Evolutionary conservation across 1,140 invertebrate genomes (phyloP).

Genomic region (Panagrolaimus sp.): DNA sequence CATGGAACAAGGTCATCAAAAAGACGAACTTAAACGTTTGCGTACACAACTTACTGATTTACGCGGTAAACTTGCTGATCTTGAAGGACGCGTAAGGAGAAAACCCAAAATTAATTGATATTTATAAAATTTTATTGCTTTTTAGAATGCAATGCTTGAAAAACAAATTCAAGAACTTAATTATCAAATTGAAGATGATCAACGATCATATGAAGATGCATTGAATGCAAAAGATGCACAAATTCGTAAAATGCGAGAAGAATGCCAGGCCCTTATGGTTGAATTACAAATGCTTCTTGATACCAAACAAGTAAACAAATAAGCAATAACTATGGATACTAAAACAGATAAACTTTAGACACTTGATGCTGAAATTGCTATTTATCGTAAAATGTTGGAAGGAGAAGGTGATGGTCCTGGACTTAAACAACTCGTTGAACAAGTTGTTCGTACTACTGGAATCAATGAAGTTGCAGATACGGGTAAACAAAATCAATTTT

Average conservation of each 20-base stretch:
- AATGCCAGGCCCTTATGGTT: conserved; percentile 59
- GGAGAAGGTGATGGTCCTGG: conserved; percentile 57
- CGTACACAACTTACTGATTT: conserved; percentile 59
- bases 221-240: conserved; percentile 58
- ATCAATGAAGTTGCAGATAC: conserved; percentile 51
- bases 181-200: conserved; percentile 61
- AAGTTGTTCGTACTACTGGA: conserved; percentile 56
- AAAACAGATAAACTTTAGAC: conserved; percentile 19
- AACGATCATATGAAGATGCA: conserved; percentile 56
- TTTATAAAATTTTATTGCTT: background rate
- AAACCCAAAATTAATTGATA: too few relatives aligned
- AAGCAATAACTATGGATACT: too few relatives aligned
- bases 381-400: conserved; percentile 58
- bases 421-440: conserved; percentile 56
- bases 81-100: conserved; percentile 58
- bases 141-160: conserved; percentile 61
- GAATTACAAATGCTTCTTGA: conserved; percentile 61
- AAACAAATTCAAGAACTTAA: conserved; percentile 61
- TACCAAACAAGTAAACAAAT: conserved; percentile 53
- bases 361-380: conserved; percentile 57
- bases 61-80: conserved; percentile 60
- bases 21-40: conserved; percentile 62
- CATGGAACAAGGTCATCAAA: conserved; percentile 61
- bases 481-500: conserved; percentile 20
- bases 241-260: conserved; percentile 58